These are phyloP conservation scores for Polypterus senegalus DNA, from an alignment of 2,113 vertebrate genomes.

Conservation along the genomic window DNA sequence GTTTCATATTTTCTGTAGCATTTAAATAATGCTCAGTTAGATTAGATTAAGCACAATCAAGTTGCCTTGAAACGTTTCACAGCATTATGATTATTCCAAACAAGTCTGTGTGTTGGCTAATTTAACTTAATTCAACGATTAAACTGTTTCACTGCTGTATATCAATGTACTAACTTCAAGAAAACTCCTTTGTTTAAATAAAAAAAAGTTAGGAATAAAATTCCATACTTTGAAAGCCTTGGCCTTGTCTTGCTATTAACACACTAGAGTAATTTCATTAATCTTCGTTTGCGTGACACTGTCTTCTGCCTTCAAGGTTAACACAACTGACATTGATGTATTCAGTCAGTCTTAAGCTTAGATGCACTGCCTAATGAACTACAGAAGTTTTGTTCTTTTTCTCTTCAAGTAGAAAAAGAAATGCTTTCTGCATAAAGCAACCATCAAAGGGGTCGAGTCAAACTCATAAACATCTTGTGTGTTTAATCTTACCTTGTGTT, in stretches of 20 bases:
- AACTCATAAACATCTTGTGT: no score
- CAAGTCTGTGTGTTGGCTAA: neutral
- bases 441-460: no score
- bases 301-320: conserved; percentile 18
- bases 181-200: conserved; percentile 14
- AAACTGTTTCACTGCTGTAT: conserved; percentile 16
- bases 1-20: no score
- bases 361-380: conserved; percentile 22
- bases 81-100: no score
- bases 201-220: conserved; percentile 29
- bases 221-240: conserved; percentile 21
- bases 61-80: no score
- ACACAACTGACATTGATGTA: conserved; percentile 22
- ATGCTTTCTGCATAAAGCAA: no score
- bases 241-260: conserved; percentile 20
- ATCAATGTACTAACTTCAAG: conserved; percentile 17
- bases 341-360: conserved; percentile 14
- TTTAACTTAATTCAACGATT: conserved; percentile 26
- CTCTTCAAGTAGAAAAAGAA: neutral
- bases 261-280: conserved; percentile 23
- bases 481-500: no score
- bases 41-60: no score
- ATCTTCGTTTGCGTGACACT: conserved; percentile 20
- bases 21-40: no score
- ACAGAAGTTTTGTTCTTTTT: conserved; percentile 20